These are phyloP conservation scores for Drosophila mercatorum DNA, from an alignment of 2,888 invertebrate genomes.

Conservation along the genomic window DNA sequence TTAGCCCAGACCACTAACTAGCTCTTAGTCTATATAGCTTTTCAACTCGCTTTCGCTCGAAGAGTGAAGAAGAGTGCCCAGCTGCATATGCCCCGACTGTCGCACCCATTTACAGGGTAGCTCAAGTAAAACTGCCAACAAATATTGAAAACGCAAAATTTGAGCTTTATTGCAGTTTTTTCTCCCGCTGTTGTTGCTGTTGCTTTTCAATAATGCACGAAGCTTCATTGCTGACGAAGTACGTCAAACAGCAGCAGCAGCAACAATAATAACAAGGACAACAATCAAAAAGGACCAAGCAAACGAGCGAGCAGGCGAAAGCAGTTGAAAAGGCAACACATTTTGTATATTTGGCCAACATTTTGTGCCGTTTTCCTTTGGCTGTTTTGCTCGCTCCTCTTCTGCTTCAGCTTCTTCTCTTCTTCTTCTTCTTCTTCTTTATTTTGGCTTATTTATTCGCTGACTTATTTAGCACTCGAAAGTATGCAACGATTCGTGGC, in stretches of 20 bases:
- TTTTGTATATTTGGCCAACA: slow-evolving; percentile 31
- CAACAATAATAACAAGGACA: slow-evolving; percentile 29
- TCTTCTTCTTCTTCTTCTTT: background rate
- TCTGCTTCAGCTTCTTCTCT: background rate
- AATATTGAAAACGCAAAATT: slow-evolving; percentile 68
- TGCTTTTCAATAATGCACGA: slow-evolving; percentile 69
- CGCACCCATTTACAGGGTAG: slow-evolving; percentile 22
- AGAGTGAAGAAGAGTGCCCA: too few species aligned
- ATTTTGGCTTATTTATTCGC: slow-evolving; percentile 57
- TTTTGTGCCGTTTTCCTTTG: slow-evolving; percentile 20
- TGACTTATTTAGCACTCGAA: slow-evolving; percentile 67
- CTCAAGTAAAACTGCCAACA: slow-evolving; percentile 41
- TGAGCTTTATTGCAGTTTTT: slow-evolving; percentile 60
- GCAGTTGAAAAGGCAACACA: slow-evolving; percentile 17
- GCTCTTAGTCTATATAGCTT: too few species aligned
- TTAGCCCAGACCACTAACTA: too few species aligned
- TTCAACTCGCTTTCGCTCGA: too few species aligned
- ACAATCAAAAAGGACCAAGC: slow-evolving; percentile 9
- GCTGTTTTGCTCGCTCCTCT: slow-evolving; percentile 6
- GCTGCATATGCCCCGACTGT: background rate
- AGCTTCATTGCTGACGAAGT: slow-evolving; percentile 51
- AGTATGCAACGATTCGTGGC: slow-evolving; percentile 55
- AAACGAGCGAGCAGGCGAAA: background rate
- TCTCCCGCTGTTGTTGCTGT: background rate
- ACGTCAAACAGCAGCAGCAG: slow-evolving; percentile 30